These are phyloP conservation scores for Aspiorhynchus laticeps DNA, from an alignment of 2,113 vertebrate genomes.

Conservation along the genomic window DNA sequence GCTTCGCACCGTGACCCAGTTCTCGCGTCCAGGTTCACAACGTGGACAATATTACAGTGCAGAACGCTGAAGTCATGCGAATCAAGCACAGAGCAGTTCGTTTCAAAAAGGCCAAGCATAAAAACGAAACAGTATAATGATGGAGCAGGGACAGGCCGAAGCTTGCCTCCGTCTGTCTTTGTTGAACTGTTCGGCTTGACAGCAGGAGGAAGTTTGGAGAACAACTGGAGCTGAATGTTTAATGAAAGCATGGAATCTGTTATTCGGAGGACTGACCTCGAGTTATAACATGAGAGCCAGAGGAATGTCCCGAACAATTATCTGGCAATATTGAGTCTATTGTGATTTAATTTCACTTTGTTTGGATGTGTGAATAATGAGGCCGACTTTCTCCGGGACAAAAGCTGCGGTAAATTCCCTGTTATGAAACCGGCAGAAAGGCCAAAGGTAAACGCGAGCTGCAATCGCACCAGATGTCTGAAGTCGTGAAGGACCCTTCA, in stretches of 20 bases:
- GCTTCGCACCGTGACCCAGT: not conserved
- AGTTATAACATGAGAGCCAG: slow-evolving; percentile 8
- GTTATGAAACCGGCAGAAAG: not conserved
- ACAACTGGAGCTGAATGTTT: not conserved
- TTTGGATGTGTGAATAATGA: slow-evolving; percentile 12
- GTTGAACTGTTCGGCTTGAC: slow-evolving; percentile 37
- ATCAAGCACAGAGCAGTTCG: not conserved
- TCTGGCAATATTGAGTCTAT: not conserved
- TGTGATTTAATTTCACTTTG: slow-evolving; percentile 1
- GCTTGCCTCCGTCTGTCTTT: slow-evolving; percentile 49
- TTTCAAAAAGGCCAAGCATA: not conserved
- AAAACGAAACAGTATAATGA: not conserved
- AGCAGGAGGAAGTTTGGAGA: not conserved
- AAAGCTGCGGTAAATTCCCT: slow-evolving; percentile 14
- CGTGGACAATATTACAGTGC: not conserved
- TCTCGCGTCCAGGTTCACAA: not conserved
- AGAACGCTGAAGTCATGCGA: not conserved
- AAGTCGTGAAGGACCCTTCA: slow-evolving; percentile 14
- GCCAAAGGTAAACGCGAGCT: slow-evolving; percentile 5
- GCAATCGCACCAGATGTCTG: not conserved
- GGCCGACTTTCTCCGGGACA: not conserved
- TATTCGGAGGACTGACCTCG: slow-evolving; percentile 1
- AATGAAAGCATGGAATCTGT: slow-evolving; percentile 16
- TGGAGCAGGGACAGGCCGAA: slow-evolving; percentile 36
- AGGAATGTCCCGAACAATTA: slow-evolving; percentile 27